Percentiles rank a stretch among this genome's conserved stretches.
These are phyloP conservation scores for Achlya flavicornis DNA, from an alignment of 2,888 invertebrate species.

Conservation along the genomic window DNA sequence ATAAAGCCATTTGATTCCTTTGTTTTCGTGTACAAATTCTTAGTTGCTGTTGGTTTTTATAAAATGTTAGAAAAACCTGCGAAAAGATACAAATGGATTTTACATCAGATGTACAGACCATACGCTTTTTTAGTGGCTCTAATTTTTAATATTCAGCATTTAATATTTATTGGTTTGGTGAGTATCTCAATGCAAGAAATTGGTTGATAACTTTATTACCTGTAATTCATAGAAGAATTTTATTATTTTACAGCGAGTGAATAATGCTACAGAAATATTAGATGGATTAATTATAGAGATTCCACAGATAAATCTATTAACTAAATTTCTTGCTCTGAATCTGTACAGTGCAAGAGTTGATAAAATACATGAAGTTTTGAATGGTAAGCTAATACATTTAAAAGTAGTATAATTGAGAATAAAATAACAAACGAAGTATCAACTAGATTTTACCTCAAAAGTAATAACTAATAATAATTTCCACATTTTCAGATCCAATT, in stretches of 20 bases:
- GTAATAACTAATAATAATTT: not conserved
- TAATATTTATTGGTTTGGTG: slow-evolving; percentile 44
- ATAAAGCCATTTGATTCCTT: slow-evolving; percentile 49
- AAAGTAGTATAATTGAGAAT: not conserved
- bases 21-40: slow-evolving; percentile 33
- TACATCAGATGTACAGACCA: slow-evolving; percentile 37
- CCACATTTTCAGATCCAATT: slow-evolving; percentile 37
- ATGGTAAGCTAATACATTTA: slow-evolving; percentile 29
- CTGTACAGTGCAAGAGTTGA: slow-evolving; percentile 36
- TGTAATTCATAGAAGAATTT: no score
- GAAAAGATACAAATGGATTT: slow-evolving; percentile 26
- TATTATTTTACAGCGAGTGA: slow-evolving; percentile 27
- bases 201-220: no score
- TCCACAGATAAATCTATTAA: slow-evolving; percentile 40
- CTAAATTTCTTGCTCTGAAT: slow-evolving; percentile 37
- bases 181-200: slow-evolving; percentile 9
- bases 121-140: slow-evolving; percentile 27
- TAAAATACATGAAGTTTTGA: slow-evolving; percentile 37
- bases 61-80: slow-evolving; percentile 38
- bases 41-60: slow-evolving; percentile 42
- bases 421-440: not conserved
- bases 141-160: slow-evolving; percentile 36
- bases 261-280: slow-evolving; percentile 32
- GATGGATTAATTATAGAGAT: slow-evolving; percentile 39
- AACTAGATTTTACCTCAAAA: no score